Base-by-base conservation (phyloP, 2,113 vertebrate species). In the Callipepla californica region DNA sequence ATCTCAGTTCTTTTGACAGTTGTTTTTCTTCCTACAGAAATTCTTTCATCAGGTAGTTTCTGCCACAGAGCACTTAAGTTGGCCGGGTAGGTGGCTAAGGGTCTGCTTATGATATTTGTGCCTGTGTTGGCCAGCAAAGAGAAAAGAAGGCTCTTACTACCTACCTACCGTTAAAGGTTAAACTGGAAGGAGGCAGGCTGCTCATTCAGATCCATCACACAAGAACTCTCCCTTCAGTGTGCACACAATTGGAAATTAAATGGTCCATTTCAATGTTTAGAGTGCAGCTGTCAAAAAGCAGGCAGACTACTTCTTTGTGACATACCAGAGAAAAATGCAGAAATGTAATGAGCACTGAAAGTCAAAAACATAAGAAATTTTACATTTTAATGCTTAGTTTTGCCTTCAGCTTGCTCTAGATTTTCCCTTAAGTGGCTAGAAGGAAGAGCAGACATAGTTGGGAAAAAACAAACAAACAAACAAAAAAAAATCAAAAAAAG, bases 121-220 rank as follows among this genome's bases (percentile, higher is more conserved):
- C 23, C 78, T 40, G 19, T 77, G 44, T 90, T 93, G 81, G 69
- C 62, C 85, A 72, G 79, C 85, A 94, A 94, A 90, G 57, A 36
- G 36, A 36, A 36, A 8, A 7, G 36, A 36, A 36, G 53, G 44
- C 65, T 42, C 44, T 48, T 66, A 21, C 15, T 30, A 36, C 13
- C 17, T 26, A 36, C 12, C 76, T 86, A 51, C 53, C 34, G 5
- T 57, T 16, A 34, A 80, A 53, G 82, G 61, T 23, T 23, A 3
- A 42, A 34, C 42, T 80, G 32, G 6, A 44, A 20, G 62, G 17
- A 59, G 44, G 13, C 22, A 30, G 21, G 61, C 18, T 83, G 47
- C 45, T 86, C 40, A 61, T 81, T 96, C 80, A 84, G 76, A 68
- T 92, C 82, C 68, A 61, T 93, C 79, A 63, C 87, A 83, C 13